Conservation (phyloP, 2,113 vertebrate species). For the Mohoua ochrocephala region DNA sequence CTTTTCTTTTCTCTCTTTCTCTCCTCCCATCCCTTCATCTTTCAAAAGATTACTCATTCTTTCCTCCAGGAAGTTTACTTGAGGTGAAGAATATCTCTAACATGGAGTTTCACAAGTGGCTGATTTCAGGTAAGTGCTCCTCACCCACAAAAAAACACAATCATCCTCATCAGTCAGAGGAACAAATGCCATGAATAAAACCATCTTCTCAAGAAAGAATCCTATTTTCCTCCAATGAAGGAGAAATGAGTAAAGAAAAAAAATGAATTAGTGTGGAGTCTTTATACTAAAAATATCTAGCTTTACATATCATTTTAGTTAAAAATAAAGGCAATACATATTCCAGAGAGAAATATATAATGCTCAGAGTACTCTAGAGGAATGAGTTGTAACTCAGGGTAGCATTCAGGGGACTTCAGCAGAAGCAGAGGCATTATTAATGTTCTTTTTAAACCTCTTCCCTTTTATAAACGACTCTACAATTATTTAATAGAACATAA, state of each 20-base stretch:
- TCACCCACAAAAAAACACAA: background rate
- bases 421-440: background rate
- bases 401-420: background rate
- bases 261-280: background rate
- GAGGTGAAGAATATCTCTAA: background rate
- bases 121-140: background rate
- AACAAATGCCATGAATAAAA: background rate
- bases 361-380: background rate
- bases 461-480: background rate
- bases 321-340: conserved; percentile 20
- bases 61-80: background rate
- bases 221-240: background rate
- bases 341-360: background rate
- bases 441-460: background rate
- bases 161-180: background rate
- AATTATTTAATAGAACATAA: background rate
- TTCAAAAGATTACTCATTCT: background rate
- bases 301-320: background rate
- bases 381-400: background rate
- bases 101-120: background rate
- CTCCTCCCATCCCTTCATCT: background rate
- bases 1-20: background rate
- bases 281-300: conserved; percentile 19
- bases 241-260: background rate
- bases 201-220: background rate